These are phyloP conservation scores for Lonchura striata DNA, from an alignment of 2,113 vertebrate genomes.

Conservation along the genomic window DNA sequence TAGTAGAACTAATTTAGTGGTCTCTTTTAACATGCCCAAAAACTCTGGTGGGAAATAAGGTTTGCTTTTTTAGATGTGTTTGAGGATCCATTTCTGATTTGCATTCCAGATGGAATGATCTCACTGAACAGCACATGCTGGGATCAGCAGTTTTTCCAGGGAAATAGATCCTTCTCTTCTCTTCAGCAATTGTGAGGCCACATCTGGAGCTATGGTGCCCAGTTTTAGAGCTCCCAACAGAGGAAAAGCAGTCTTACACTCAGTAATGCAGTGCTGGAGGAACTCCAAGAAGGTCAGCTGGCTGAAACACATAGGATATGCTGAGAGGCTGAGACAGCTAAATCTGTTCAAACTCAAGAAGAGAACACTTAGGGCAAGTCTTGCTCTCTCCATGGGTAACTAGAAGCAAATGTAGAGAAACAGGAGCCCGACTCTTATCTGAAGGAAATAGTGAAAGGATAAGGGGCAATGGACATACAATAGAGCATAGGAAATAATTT, in stretches of 20 bases:
- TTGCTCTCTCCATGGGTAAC: not conserved
- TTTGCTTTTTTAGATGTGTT: not conserved
- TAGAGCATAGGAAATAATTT: not conserved
- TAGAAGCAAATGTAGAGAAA: not conserved
- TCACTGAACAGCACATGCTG: accelerated
- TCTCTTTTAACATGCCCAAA: not conserved
- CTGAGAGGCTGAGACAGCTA: not conserved
- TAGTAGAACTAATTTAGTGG: not conserved
- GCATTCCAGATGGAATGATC: not conserved
- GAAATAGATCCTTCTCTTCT: not conserved
- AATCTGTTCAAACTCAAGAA: not conserved
- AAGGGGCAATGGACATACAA: not conserved
- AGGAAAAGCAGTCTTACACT: not conserved
- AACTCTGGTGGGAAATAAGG: not conserved
- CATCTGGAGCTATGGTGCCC: not conserved
- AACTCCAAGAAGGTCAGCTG: not conserved
- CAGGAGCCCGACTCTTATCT: not conserved
- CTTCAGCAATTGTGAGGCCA: not conserved
- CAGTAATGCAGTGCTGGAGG: not conserved
- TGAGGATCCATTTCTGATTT: not conserved
- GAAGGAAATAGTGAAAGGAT: not conserved
- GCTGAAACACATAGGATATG: not conserved
- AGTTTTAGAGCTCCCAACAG: not conserved
- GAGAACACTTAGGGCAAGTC: not conserved
- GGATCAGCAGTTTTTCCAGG: not conserved